Evolutionary conservation across 2,797 vertebrate genomes (phyloP), one percentile per base, ranked within the genome.

Genomic region (Buphagus erythrorhynchus): DNA sequence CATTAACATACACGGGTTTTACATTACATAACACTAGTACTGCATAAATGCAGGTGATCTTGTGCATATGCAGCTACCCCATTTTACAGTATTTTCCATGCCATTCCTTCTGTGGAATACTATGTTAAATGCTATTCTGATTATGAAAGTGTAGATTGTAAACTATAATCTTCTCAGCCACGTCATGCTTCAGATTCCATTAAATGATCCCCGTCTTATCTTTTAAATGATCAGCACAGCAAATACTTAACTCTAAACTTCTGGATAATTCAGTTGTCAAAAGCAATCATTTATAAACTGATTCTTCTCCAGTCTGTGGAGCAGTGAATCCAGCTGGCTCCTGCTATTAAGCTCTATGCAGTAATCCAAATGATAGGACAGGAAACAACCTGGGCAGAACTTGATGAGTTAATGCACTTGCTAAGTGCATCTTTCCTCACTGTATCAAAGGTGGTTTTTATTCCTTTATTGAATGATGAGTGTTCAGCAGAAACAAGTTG

Each of bases 241-340:
- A 93, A 83, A 92, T 83, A 43, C 49, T 87, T 96, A 65, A 76
- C 42, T 89, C 42, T 82, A 46, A 95, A 93, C 62, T 94, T 95
- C 40, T 62, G 65, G 35, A 51, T 88, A 89, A 91, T 83, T 95
- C 17, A 3, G 43, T 51, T 92, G 86, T 80, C 72, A 68, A 67
- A 83, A 94, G 52, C 52, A 75, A 85, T 82, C 22, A 80, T 83
- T 95, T 91, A 74, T 61, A 95, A 95, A 77, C 33, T 26, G 52
- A 68, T 88, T 91, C 54, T 91, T 91, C 88, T 83, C 59, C 57
- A 80, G 65, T 36, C 75, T 91, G 28, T 42, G 46, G 45, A 77
- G 51, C 75, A 83, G 49, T 61, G 65, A 92, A 68, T 57, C 66
- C 72, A 88, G 24, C 81, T 74, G 49, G 66, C 46, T 46, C 49